Base-by-base conservation (phyloP, 2,113 vertebrate species). In the Lophotis ruficrista region DNA sequence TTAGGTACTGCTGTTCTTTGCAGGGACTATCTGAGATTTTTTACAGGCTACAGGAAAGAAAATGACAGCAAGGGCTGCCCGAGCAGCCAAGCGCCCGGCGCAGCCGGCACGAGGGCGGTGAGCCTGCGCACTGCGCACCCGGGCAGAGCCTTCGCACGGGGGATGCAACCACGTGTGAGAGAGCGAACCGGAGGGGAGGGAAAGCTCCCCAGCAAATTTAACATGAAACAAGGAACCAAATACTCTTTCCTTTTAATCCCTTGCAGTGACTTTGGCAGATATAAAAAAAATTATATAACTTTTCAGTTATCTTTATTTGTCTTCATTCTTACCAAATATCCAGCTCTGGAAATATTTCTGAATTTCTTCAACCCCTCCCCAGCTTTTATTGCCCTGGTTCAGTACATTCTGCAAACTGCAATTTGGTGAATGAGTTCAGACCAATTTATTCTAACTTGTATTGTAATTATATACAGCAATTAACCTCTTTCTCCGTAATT, bases 71-170 rank as follows among this genome's bases (percentile, higher is more conserved):
- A 57, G 23, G 22, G 69, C 62, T 80, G 19, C 28, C 28, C 25
- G 10, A 53, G 35, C 17, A 82, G 51, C 33, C 70, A 69, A 25
- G 1, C 6, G 16, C 10, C 17, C 4, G 3, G 12, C 10, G 28
- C 38, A 54, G 50, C 7, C 2, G 0, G 20, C 16, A 43, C 2
- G 4, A 41, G 64, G 15, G 14, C 51, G 11, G 27, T 7, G 17
- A 70, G 43, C 51, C 24, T 3, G 17, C 3, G n/a, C 8, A 4
- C 4, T 11, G 47, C 0, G 1, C 7, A 30, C 41, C 27, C n/a
- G 69, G 7, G 19, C 18, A 4, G 22, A 15, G 23, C 3, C 64
- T 38, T 58, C 7, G 2, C 16, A 4, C 4, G 5, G 20, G 19
- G 38, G 24, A 33, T 56, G 73, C 2, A 6, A 15, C 14, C 50